Evolutionary conservation across 2,797 vertebrate species (phyloP), one percentile per base, ranked within the genome.

Genomic region (Poecilia velifera): DNA sequence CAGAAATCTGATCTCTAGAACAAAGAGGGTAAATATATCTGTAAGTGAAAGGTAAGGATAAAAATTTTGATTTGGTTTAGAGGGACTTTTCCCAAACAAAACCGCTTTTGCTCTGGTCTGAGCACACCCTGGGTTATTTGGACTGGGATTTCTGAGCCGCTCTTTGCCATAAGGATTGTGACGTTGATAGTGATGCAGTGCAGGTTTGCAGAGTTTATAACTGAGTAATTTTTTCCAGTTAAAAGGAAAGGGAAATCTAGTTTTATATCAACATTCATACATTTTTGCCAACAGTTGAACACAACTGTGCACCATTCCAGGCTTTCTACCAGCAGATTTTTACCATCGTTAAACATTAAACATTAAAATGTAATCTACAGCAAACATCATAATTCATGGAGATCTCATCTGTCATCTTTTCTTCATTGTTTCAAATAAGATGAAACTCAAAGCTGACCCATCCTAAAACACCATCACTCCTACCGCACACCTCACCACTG

Each of bases 11-110:
- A 91, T 91, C 88, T 88, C 76, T 76, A 87, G 84, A 78, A 75
- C 81, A 80, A 76, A 88, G 88, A 87, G 79, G 84, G 85, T 91
- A 83, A 94, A 91, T 10, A 84, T 85, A 87, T 92, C 81, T 85
- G 89, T 84, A 90, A 89, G 86, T 88, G 90, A 94, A 92, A 90
- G 88, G 87, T 92, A 87, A 89, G 83, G 72, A 79, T 39, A 83
- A 82, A 81, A 41, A 16, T 76, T 83, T 86, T 76, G 78, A 89
- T 86, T 84, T 76, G 76, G 49, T 90, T 89, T 82, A 73, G 80
- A 85, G 80, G 2, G 59, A 78, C 81, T 75, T 83, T 53, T 87
- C 87, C 87, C 88, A 57, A 55, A 73, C 72, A 81, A 86, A 85
- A 84, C 87, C 18, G 49, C 84, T 90, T 79, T 93, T 87, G 83